phyloP scores from a whole-genome alignment of 2,888 invertebrate species.

The Chironomus tentans region DNA sequence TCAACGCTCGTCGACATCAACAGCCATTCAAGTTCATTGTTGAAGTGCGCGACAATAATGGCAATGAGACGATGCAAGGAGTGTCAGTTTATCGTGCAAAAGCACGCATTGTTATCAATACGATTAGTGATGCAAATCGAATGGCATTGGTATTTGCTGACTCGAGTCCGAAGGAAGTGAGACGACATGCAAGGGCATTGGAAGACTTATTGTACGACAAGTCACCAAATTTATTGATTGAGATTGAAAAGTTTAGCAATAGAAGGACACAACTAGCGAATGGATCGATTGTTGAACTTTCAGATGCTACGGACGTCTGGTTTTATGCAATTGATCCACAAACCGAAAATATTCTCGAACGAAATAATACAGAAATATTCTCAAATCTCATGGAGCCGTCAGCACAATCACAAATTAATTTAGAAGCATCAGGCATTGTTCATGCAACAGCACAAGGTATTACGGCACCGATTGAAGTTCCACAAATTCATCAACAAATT shows the following conservation, averaged over 20 bases:
- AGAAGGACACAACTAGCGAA: conserved; percentile 64
- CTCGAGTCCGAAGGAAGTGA: conserved; percentile 60
- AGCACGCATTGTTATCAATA: conserved; percentile 48
- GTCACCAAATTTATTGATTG: conserved; percentile 60
- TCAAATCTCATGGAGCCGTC: conserved; percentile 56
- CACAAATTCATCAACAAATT: conserved; percentile 36
- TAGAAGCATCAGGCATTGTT: conserved; percentile 57
- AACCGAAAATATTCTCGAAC: conserved; percentile 60
- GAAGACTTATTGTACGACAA: conserved; percentile 45
- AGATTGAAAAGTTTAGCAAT: conserved; percentile 75
- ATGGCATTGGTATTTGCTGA: conserved; percentile 69
- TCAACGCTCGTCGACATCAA: conserved; percentile 56
- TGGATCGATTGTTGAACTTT: conserved; percentile 59
- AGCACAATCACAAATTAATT: conserved; percentile 56
- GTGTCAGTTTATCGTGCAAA: conserved; percentile 36
- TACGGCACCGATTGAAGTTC: conserved; percentile 45
- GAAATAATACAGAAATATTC: conserved; percentile 61
- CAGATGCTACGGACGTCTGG: conserved; percentile 75
- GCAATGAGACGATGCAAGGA: conserved; percentile 40
- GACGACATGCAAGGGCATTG: conserved; percentile 45
- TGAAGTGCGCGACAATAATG: conserved; percentile 45
- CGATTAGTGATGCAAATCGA: conserved; percentile 67
- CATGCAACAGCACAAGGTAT: conserved; percentile 61
- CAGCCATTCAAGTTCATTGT: conserved; percentile 68
- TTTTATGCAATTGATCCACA: conserved; percentile 75